Evolutionary conservation across 2,888 invertebrate species (phyloP).

Genomic region (Watsonalla cultraria): DNA sequence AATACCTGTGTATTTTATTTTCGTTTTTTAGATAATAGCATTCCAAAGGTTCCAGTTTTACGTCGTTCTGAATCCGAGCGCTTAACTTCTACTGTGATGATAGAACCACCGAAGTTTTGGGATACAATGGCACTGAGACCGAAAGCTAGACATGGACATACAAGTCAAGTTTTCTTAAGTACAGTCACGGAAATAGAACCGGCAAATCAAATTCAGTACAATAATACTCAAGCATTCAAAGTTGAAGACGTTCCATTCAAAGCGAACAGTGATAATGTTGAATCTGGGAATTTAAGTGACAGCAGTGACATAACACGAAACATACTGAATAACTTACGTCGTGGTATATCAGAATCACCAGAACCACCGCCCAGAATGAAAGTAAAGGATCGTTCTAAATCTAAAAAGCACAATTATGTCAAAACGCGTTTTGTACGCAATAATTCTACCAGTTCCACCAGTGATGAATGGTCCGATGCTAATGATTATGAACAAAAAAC

Average conservation of each 20-base stretch:
- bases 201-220: slow-evolving; percentile 25
- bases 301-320: slow-evolving; percentile 67
- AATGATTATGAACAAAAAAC: slow-evolving; percentile 72
- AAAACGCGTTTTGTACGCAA: slow-evolving; percentile 71
- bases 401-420: slow-evolving; percentile 71
- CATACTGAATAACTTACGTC: slow-evolving; percentile 58
- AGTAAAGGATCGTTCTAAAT: slow-evolving; percentile 53
- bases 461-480: slow-evolving; percentile 74
- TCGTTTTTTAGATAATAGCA: slow-evolving; percentile 61
- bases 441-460: slow-evolving; percentile 68
- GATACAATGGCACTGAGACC: slow-evolving; percentile 91
- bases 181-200: slow-evolving; percentile 50
- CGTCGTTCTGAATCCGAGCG: slow-evolving; percentile 73
- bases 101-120: slow-evolving; percentile 81
- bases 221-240: slow-evolving; percentile 16
- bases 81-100: slow-evolving; percentile 54
- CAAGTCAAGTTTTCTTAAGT: slow-evolving; percentile 81
- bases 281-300: slow-evolving; percentile 62
- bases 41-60: slow-evolving; percentile 61
- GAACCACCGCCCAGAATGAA: slow-evolving; percentile 71
- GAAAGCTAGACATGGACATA: slow-evolving; percentile 79
- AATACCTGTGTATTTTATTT: slow-evolving; percentile 4
- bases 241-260: slow-evolving; percentile 11
- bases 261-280: slow-evolving; percentile 33
- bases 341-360: slow-evolving; percentile 65